phyloP scores from a whole-genome alignment of 2,113 vertebrate genomes.

The Brachyhypopomus gauderio region DNA sequence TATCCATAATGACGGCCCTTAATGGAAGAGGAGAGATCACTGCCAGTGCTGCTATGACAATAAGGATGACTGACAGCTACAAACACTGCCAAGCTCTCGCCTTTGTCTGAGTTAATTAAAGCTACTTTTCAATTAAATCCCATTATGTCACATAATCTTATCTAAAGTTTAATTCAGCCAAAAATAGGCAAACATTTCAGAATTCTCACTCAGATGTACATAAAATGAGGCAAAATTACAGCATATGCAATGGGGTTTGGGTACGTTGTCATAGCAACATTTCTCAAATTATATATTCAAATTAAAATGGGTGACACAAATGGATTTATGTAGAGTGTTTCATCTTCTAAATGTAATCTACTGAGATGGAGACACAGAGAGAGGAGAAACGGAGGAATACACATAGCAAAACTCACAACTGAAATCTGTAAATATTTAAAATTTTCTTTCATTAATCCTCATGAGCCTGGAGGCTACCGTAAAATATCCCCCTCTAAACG shows the following conservation, averaged over 20 bases:
- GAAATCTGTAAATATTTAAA: not conserved
- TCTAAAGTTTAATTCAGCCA: not conserved
- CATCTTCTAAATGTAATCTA: not conserved
- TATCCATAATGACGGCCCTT: not conserved
- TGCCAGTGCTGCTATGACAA: constrained; percentile 25
- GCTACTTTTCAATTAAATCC: constrained; percentile 26
- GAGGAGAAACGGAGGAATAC: not conserved
- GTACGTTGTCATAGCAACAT: constrained; percentile 10
- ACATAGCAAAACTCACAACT: too few species aligned
- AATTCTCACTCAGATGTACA: not conserved
- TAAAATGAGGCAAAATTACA: not conserved
- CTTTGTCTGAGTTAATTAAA: constrained; percentile 4
- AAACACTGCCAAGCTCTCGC: not conserved
- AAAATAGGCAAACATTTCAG: not conserved
- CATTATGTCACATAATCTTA: not conserved
- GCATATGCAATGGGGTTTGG: not conserved
- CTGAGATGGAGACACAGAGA: not conserved
- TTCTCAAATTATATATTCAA: not conserved
- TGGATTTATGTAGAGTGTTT: not conserved
- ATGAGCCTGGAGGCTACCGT: too few species aligned
- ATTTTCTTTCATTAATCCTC: not conserved
- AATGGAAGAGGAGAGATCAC: not conserved
- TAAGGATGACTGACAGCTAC: constrained; percentile 4
- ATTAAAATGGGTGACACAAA: not conserved
- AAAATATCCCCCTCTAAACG: not conserved